phyloP scores from a whole-genome alignment of 1,140 invertebrate genomes.

The Phortica variegata region DNA sequence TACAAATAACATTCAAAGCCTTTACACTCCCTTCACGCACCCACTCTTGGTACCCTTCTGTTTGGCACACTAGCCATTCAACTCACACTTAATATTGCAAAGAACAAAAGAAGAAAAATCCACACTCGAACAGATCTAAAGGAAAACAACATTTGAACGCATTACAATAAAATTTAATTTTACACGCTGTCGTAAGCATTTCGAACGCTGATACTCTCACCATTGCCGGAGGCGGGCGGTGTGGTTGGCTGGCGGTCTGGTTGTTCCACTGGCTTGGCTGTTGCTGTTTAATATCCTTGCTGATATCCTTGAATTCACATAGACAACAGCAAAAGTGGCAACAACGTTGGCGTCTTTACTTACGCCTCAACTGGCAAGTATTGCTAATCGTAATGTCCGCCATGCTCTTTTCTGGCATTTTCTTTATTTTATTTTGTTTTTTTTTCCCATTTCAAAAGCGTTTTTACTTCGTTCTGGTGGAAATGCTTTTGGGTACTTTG shows the following conservation, averaged over 20 bases:
- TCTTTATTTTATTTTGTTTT: too few relatives aligned
- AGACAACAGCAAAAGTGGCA: too few relatives aligned
- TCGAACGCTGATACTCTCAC: not conserved
- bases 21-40: slow-evolving; percentile 2
- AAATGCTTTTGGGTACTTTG: too few relatives aligned
- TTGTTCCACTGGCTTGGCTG: too few relatives aligned
- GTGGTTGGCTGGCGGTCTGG: too few relatives aligned
- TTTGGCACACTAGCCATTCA: slow-evolving; percentile 18
- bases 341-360: slow-evolving; percentile 14
- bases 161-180: slow-evolving; percentile 48
- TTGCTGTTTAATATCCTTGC: too few relatives aligned
- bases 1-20: slow-evolving; percentile 29
- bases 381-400: slow-evolving; percentile 29
- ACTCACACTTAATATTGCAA: slow-evolving; percentile 7
- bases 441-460: too few relatives aligned
- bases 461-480: too few relatives aligned
- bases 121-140: too few relatives aligned
- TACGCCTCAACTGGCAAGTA: slow-evolving; percentile 27
- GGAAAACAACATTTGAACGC: slow-evolving; percentile 21
- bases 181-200: slow-evolving; percentile 44
- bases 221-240: too few relatives aligned
- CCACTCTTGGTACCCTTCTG: not conserved
- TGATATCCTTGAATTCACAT: too few relatives aligned
- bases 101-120: slow-evolving; percentile 7
- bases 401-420: slow-evolving; percentile 30